Evolutionary conservation across 2,797 vertebrate genomes (phyloP), one percentile per base, ranked within the genome.

Genomic region (Apogon talboti): DNA sequence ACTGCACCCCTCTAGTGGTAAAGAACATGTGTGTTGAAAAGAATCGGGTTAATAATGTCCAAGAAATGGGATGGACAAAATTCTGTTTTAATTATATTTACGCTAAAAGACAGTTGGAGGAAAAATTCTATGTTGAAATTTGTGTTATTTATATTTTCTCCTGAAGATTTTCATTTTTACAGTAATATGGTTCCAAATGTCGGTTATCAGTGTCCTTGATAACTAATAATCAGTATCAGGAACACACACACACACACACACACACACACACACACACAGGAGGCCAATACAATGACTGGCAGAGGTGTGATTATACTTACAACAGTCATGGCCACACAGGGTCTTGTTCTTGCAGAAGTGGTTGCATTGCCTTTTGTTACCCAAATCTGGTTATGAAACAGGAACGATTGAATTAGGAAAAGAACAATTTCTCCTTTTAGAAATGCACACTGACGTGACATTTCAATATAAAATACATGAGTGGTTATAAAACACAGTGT

Each of bases 291-390:
- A 33, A 33, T 3, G 6, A 28, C 46, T 15, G 7, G 74, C 40
- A 33, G 44, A 54, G 9, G 7, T 21, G 14, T 38, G n/a, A 12
- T 0, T 56, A 12, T 28, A 96, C 96, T 96, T 82, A 99, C 98
- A 99, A 84, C 98, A 99, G 57, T 98, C 96, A 48, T 99, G 97
- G 51, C 94, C 96, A 93, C 98, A 99, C 7, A 84, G 63, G 42
- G 95, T 93, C 89, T 99, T 99, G 83, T 96, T 98, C 93, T 95
- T 98, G 91, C 98, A 99, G 67, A 94, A 94, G 85, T 99, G 98
- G 91, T 95, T 95, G 83, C 98, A 99, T 63, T 91, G 90, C 90
- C 96, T 94, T 80, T 93, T 98, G 55, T 48, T 68, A 8, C 86
- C 89, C 16, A 57, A 15, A 69, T 83, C 72, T 71, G 58, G 51